phyloP scores from a whole-genome alignment of 2,888 invertebrate species.

The Portevinia maculata region DNA sequence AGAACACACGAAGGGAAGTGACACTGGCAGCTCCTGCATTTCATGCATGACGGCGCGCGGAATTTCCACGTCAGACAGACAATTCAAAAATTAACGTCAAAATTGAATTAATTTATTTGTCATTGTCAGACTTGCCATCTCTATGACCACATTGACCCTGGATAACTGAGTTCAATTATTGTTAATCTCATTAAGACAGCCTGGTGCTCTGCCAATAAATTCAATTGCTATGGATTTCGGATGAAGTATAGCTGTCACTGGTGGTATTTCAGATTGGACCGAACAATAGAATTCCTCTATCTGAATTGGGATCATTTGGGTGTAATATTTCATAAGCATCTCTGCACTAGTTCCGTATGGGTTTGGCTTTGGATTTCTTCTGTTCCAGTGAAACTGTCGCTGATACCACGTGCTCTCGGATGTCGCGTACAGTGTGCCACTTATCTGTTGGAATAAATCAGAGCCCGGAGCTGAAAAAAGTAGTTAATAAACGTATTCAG shows the following conservation, averaged over 20 bases:
- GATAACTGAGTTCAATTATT: slow-evolving; percentile 65
- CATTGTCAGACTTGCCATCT: slow-evolving; percentile 47
- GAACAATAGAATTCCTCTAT: slow-evolving; percentile 7
- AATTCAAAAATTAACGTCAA: slow-evolving; percentile 48
- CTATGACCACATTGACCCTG: slow-evolving; percentile 58
- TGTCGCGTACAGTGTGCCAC: slow-evolving; percentile 33
- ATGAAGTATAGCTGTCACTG: neutral
- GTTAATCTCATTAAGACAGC: slow-evolving; percentile 44
- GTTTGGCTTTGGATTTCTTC: slow-evolving; percentile 24
- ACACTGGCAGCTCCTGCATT: neutral
- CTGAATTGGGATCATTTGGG: slow-evolving; percentile 25
- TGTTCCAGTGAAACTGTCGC: slow-evolving; percentile 35
- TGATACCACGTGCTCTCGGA: slow-evolving; percentile 49
- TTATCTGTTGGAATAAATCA: slow-evolving; percentile 64
- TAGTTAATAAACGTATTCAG: slow-evolving; percentile 59
- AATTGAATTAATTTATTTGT: slow-evolving; percentile 64
- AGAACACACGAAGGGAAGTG: neutral
- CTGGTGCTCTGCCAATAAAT: neutral
- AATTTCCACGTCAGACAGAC: slow-evolving; percentile 12
- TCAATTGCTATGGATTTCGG: slow-evolving; percentile 41
- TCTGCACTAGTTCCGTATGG: slow-evolving; percentile 14
- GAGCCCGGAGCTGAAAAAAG: slow-evolving; percentile 44
- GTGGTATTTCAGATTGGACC: neutral
- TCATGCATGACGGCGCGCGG: slow-evolving; percentile 7
- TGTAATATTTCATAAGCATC: slow-evolving; percentile 38